These are phyloP conservation scores for Heptranchias perlo DNA, from an alignment of 2,113 vertebrate genomes.

Conservation along the genomic window DNA sequence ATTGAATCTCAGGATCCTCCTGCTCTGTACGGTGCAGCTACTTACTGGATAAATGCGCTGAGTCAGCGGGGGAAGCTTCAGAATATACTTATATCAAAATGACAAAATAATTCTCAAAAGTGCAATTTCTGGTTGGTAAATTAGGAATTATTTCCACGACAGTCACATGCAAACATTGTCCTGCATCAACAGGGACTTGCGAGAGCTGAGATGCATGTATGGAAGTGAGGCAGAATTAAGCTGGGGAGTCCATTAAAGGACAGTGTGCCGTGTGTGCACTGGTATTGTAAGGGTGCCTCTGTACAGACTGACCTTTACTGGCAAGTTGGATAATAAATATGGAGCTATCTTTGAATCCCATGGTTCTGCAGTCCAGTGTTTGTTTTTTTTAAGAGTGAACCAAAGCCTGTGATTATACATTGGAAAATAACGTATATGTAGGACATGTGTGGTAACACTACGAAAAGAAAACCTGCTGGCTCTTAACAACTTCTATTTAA, in stretches of 20 bases:
- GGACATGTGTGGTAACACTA: background rate
- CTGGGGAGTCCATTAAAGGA: background rate
- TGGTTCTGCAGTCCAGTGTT: background rate
- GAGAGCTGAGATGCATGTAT: too few species aligned
- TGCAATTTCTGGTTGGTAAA: background rate
- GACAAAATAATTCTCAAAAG: background rate
- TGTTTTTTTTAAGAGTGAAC: background rate
- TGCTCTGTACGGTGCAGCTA: background rate
- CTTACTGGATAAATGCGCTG: background rate
- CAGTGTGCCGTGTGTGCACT: background rate
- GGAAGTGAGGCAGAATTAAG: background rate
- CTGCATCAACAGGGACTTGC: background rate
- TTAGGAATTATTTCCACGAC: background rate
- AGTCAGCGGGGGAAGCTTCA: background rate
- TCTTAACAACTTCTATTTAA: background rate
- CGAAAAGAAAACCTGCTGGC: background rate
- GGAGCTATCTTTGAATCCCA: background rate
- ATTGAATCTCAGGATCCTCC: background rate
- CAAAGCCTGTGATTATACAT: slow-evolving; percentile 16
- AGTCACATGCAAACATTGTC: background rate
- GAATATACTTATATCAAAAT: background rate
- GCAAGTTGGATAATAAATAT: slow-evolving; percentile 2
- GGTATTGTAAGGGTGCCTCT: background rate
- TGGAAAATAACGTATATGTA: background rate
- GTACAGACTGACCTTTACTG: background rate